Evolutionary conservation across 1,140 invertebrate genomes (phyloP).

Genomic region (Leptopilina clavipes): DNA sequence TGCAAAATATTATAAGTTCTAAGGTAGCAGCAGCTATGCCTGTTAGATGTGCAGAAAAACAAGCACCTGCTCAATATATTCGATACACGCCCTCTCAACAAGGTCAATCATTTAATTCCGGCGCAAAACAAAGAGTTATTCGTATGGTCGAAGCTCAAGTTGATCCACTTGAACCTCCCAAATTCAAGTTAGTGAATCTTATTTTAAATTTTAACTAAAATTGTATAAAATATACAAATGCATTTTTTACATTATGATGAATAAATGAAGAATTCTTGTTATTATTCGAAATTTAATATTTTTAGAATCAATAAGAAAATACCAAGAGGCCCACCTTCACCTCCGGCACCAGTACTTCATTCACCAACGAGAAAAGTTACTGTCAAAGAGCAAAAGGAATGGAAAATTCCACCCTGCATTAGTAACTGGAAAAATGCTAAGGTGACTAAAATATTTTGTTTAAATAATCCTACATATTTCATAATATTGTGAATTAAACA

Average conservation of each 20-base stretch:
- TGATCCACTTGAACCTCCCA: slow-evolving; percentile 99
- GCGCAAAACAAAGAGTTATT: slow-evolving; percentile 98
- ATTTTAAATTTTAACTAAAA: slow-evolving; percentile 51
- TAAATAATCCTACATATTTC: too few relatives aligned
- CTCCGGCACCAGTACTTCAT: slow-evolving; percentile 97
- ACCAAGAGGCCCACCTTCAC: slow-evolving; percentile 97
- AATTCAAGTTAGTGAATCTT: slow-evolving; percentile 83
- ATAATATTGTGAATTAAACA: slow-evolving; percentile 22
- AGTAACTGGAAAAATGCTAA: slow-evolving; percentile 99
- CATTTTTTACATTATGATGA: too few relatives aligned
- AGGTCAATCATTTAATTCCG: slow-evolving; percentile 95
- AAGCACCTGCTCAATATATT: slow-evolving; percentile 95
- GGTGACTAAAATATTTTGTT: slow-evolving; percentile 70
- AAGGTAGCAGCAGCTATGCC: slow-evolving; percentile 96
- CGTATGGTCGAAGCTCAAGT: slow-evolving; percentile 96
- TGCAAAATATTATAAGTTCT: slow-evolving; percentile 91
- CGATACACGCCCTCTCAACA: slow-evolving; percentile 98
- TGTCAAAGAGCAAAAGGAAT: slow-evolving; percentile 99
- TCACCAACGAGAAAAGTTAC: slow-evolving; percentile 98
- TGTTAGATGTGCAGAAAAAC: slow-evolving; percentile 92
- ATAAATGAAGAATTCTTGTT: not conserved
- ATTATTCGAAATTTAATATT: slow-evolving; percentile 20
- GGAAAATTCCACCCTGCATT: slow-evolving; percentile 99
- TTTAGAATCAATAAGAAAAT: slow-evolving; percentile 93
- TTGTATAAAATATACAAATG: too few relatives aligned